phyloP scores from a whole-genome alignment of 2,888 invertebrate genomes.

The Euproctis similis region DNA sequence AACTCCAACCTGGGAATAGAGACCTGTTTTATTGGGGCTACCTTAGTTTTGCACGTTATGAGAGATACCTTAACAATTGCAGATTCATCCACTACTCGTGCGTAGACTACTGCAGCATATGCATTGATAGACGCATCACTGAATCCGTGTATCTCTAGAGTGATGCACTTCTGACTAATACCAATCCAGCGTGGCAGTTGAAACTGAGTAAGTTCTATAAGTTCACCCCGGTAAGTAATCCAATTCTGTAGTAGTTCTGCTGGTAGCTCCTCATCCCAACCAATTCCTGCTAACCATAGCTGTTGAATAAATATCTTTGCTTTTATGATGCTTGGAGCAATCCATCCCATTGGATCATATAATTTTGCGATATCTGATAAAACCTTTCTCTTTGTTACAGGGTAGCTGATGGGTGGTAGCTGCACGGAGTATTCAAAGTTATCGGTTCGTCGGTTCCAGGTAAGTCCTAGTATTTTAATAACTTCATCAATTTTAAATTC shows the following conservation, averaged over 20 bases:
- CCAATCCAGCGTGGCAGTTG: neutral
- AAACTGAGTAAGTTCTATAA: neutral
- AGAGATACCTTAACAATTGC: too few species aligned
- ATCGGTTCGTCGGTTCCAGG: slow-evolving; percentile 13
- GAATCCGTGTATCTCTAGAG: neutral
- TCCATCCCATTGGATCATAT: too few species aligned
- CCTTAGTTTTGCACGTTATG: too few species aligned
- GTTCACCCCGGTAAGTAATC: neutral
- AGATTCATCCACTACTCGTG: too few species aligned
- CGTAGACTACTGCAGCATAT: too few species aligned
- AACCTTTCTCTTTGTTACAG: neutral
- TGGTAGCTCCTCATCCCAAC: neutral
- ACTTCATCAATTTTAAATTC: neutral
- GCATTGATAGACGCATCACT: neutral
- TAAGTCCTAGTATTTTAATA: slow-evolving; percentile 13
- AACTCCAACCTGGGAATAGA: too few species aligned
- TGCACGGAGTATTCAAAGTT: too few species aligned
- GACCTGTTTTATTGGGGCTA: too few species aligned
- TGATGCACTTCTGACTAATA: neutral
- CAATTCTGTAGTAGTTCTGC: neutral
- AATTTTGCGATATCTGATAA: neutral
- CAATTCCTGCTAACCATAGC: neutral
- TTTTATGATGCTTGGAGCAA: neutral
- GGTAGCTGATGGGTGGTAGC: too few species aligned
- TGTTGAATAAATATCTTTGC: neutral